Base-by-base conservation (phyloP, 2,797 vertebrate species). In the Pseudochaenichthys georgianus region DNA sequence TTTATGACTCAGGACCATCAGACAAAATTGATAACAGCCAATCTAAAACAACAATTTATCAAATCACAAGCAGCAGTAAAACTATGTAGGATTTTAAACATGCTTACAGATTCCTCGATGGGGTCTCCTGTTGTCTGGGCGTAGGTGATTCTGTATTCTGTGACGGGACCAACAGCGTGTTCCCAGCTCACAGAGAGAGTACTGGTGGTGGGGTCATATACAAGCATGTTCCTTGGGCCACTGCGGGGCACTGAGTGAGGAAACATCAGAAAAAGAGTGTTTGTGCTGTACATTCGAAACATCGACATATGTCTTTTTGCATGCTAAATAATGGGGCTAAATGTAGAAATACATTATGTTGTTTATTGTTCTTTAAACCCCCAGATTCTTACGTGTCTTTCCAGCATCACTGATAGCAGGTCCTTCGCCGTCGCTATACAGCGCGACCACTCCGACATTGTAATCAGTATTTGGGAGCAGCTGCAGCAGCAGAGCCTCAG, bases 151-250 rank as follows among this genome's bases (percentile, higher is more conserved):
- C 96, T 95, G 80, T 99, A 99, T 57, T 99, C 96, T 34, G 94
- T 95, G 54, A 99, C 98, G 0, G 97, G 96, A 28, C 98, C 98
- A 0, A 94, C 94, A 0, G 98, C 98, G 10, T 97, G 97, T 78
- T 99, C 98, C 98, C 98, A 99, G 83, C 71, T 94, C n/a, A 99
- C 98, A 34, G 96, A 96, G 75, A 99, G 96, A 66, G 96, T 97
- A 19, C 94, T 97, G 76, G 98, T 99, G 73, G 97, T 99, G 72
- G 96, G 96, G 72, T 96, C 97, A 0, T 95, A 99, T 9, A 99
- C 96, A 10, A 92, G 95, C 55, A 99, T 85, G 78, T 99, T 98
- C 85, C 96, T 97, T 54, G 98, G 98, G 52, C 96, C 98, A 78
- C 97, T 95, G 23, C 97, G 96, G 81, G 98, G 97, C 84, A 97